phyloP scores from a whole-genome alignment of 2,888 invertebrate genomes.

The Andrena haemorrhoa region DNA sequence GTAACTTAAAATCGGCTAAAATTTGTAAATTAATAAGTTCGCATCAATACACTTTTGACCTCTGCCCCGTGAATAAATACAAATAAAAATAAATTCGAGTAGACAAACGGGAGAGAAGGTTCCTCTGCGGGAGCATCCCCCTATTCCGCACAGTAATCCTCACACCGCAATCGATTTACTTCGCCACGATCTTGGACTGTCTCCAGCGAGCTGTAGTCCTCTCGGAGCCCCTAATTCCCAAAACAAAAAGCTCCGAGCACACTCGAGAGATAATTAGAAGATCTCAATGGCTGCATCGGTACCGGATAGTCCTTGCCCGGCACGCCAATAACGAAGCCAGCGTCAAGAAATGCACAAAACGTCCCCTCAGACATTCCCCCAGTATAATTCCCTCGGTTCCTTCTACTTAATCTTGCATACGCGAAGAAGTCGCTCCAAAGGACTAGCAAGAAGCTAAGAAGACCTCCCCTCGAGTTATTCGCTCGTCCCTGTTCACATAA shows the following conservation, averaged over 20 bases:
- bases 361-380: not conserved
- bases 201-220: not conserved
- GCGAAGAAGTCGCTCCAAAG: not conserved
- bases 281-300: not conserved
- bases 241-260: not conserved
- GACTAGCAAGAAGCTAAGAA: not conserved
- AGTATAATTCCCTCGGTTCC: not conserved
- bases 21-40: too few species aligned
- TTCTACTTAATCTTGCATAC: not conserved
- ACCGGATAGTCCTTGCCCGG: not conserved
- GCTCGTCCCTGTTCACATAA: constrained; percentile 9
- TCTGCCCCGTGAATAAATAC: too few species aligned
- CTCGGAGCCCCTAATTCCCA: not conserved
- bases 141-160: not conserved
- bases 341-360: not conserved
- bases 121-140: not conserved
- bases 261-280: not conserved
- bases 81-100: not conserved
- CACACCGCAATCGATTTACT: not conserved
- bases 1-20: not conserved
- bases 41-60: too few species aligned
- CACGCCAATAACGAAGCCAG: not conserved
- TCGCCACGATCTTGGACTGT: not conserved
- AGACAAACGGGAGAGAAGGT: not conserved
- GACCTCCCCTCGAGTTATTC: not conserved